Evolutionary conservation across 1,140 invertebrate genomes (phyloP).

Genomic region (Hylaeus anthracinus): DNA sequence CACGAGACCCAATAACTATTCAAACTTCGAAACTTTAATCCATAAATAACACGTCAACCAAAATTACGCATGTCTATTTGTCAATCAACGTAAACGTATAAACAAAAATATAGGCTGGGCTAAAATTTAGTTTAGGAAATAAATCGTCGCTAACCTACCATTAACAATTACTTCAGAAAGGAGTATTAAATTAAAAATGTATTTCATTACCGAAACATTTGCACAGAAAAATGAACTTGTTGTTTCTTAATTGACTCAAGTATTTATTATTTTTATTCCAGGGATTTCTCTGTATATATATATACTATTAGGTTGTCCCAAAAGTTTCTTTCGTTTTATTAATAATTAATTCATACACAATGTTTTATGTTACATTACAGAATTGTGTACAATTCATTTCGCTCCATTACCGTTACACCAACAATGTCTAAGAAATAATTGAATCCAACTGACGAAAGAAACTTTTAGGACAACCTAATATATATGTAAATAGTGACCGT

Average conservation of each 20-base stretch:
- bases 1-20: background rate
- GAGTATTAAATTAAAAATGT: background rate
- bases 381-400: too few relatives aligned
- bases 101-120: constrained; percentile 10
- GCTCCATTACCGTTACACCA: too few relatives aligned
- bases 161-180: background rate
- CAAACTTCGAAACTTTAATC: background rate
- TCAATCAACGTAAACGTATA: constrained; percentile 7
- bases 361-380: too few relatives aligned
- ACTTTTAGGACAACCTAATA: too few relatives aligned
- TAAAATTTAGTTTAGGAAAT: constrained; percentile 1
- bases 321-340: too few relatives aligned
- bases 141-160: background rate
- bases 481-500: too few relatives aligned
- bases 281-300: too few relatives aligned
- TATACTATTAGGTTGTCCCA: too few relatives aligned
- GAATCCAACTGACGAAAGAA: too few relatives aligned
- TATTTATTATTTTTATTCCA: background rate
- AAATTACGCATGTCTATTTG: background rate
- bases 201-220: background rate
- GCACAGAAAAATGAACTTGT: too few relatives aligned
- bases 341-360: too few relatives aligned
- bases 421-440: too few relatives aligned
- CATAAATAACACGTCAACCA: background rate
- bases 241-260: background rate